Evolutionary conservation across 2,888 invertebrate genomes (phyloP), one percentile per base, ranked within the genome.

Genomic region (Andrena camellia): DNA sequence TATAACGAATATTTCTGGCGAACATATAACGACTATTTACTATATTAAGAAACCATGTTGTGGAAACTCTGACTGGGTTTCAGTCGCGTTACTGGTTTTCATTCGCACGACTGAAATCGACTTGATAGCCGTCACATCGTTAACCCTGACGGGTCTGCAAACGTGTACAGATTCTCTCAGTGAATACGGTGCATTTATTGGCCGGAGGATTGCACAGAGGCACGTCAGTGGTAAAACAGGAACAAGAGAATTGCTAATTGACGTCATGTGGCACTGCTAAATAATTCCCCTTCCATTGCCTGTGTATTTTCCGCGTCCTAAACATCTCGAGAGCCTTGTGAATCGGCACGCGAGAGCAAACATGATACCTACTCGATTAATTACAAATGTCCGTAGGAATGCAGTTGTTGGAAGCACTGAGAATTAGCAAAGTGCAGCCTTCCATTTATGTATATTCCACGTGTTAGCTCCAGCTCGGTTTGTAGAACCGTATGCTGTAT

Each of bases 231-330:
- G 48, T 42, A 71, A 72, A 77, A 67, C 64, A 54, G 60, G 42
- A 78, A 70, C 86, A 85, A 86, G 82, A 76, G 86, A 86, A 86
- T 86, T 76, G 62, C 73, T 82, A 85, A 86, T 86, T 78, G 78
- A n/a, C 66, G 72, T 64, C 72, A 52, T 72, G 54, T 72, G 59
- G 81, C 76, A 54, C 3, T 20, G 62, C 66, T 84, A 84, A 82
- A 86, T 86, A 86, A 86, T 86, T 86, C 81, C 78, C 26, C 54
- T 54, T 13, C 20, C 13, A 42, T 33, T 8, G n/a, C 42, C 26
- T 8, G 10, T 13, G 42, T 10, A 54, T 10, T 42, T n/a, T 50
- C 6, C 63, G 29, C 8, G 8, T 10, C 20, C 60, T 69, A 60
- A 79, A 33, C 69, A 70, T 52, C 66, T 73, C 52, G 7, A 17